A percentile compares a stretch with the other conserved stretches of the same genome.
Evolutionary conservation across 2,113 vertebrate species (phyloP).

Genomic region (Phainopepla nitens): DNA sequence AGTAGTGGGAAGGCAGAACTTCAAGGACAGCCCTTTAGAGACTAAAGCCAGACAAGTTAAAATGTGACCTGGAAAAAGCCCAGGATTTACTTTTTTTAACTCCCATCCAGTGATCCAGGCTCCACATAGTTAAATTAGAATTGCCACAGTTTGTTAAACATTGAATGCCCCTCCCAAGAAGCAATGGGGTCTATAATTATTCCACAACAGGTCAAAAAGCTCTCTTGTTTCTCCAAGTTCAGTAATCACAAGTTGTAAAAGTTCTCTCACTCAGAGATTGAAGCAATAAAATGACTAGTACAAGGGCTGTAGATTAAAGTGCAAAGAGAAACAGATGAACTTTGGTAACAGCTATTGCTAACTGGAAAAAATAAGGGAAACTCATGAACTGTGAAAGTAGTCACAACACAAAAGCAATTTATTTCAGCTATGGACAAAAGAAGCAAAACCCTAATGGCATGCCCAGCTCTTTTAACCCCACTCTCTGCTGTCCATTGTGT

Average conservation of each 20-base stretch:
- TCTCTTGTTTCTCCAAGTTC: not conserved
- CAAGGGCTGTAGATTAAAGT: conserved; percentile 49
- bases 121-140: not conserved
- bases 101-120: not conserved
- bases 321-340: conserved; percentile 10
- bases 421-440: not conserved
- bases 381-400: not conserved
- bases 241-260: conserved; percentile 32
- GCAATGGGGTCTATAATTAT: conserved; percentile 2
- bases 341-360: conserved; percentile 16
- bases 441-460: not conserved
- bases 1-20: not conserved
- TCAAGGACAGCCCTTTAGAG: not conserved
- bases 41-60: not conserved
- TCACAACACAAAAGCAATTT: not conserved
- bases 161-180: conserved; percentile 8
- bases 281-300: conserved; percentile 44
- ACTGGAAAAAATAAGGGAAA: not conserved
- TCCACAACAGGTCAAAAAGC: conserved; percentile 18
- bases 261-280: not conserved
- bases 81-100: not conserved
- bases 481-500: not conserved
- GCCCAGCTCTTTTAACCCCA: not conserved
- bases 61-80: not conserved
- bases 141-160: conserved; percentile 17